phyloP scores from a whole-genome alignment of 2,797 vertebrate genomes.

The Serranus cabrilla region DNA sequence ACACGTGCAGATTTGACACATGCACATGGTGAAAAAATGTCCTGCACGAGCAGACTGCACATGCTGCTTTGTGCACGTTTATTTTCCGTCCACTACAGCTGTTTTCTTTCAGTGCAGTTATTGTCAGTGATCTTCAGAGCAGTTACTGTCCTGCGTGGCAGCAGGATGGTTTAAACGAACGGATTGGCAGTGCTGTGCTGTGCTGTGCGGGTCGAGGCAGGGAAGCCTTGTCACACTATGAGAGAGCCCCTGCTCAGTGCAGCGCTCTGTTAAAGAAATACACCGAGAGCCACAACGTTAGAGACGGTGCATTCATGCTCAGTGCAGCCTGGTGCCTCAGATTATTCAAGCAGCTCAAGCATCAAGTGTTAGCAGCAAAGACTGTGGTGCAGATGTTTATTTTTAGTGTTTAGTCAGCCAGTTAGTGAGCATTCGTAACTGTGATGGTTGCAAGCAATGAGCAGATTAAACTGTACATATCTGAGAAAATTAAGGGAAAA shows the following conservation, averaged over 20 bases:
- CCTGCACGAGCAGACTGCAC: not conserved
- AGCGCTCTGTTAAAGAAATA: slow-evolving; percentile 86
- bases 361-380: slow-evolving; percentile 50
- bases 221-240: slow-evolving; percentile 82
- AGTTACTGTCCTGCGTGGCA: slow-evolving; percentile 55
- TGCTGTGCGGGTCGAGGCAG: slow-evolving; percentile 48
- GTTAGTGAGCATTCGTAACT: slow-evolving; percentile 11
- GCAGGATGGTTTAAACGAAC: slow-evolving; percentile 61
- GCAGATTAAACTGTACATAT: slow-evolving; percentile 1
- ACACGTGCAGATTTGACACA: slow-evolving; percentile 32
- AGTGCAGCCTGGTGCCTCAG: slow-evolving; percentile 51
- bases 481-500: slow-evolving; percentile 2
- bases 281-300: slow-evolving; percentile 83
- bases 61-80: slow-evolving; percentile 6
- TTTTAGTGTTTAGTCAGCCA: slow-evolving; percentile 4
- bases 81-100: slow-evolving; percentile 23
- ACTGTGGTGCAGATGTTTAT: slow-evolving; percentile 18
- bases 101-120: slow-evolving; percentile 44
- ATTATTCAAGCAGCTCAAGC: slow-evolving; percentile 43
- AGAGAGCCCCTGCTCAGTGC: slow-evolving; percentile 88
- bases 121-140: slow-evolving; percentile 52
- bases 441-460: slow-evolving; percentile 13
- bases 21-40: slow-evolving; percentile 9
- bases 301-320: slow-evolving; percentile 64
- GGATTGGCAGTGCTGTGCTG: slow-evolving; percentile 47